phyloP scores from a whole-genome alignment of 2,888 invertebrate species.

The Cylloceria caligata region DNA sequence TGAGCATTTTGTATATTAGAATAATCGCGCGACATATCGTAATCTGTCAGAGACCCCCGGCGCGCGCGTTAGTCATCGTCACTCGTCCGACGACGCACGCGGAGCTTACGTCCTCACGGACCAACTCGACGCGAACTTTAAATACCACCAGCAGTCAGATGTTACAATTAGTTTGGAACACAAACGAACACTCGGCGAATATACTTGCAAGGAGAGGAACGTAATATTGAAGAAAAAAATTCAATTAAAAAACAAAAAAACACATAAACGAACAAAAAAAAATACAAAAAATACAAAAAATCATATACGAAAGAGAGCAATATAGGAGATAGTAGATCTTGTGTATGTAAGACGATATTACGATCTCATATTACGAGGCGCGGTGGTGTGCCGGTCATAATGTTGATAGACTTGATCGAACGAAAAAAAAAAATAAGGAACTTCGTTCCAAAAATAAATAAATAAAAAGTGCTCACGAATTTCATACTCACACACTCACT shows the following conservation, averaged over 20 bases:
- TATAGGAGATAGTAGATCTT: slow-evolving; percentile 58
- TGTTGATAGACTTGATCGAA: slow-evolving; percentile 75
- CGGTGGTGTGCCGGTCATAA: slow-evolving; percentile 65
- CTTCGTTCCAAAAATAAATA: too few relatives aligned
- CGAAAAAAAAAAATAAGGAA: slow-evolving; percentile 44
- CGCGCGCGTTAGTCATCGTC: slow-evolving; percentile 42
- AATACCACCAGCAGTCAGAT: slow-evolving; percentile 34
- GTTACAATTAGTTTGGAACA: slow-evolving; percentile 32
- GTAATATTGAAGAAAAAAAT: slow-evolving; percentile 22
- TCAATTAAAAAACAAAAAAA: slow-evolving; percentile 31
- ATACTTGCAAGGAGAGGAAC: slow-evolving; percentile 40
- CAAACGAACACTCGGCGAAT: slow-evolving; percentile 45
- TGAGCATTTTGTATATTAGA: slow-evolving; percentile 30
- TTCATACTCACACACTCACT: slow-evolving; percentile 75
- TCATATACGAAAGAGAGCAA: slow-evolving; percentile 62
- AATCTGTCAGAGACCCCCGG: slow-evolving; percentile 32
- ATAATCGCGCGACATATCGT: slow-evolving; percentile 47
- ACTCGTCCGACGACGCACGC: slow-evolving; percentile 20
- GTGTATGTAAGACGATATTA: slow-evolving; percentile 57
- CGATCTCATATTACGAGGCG: slow-evolving; percentile 53
- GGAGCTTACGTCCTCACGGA: slow-evolving; percentile 11
- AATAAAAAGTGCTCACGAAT: slow-evolving; percentile 78
- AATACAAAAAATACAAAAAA: slow-evolving; percentile 11
- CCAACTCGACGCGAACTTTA: slow-evolving; percentile 29
- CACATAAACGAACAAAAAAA: too few relatives aligned